A percentile compares a stretch with the other conserved stretches of the same genome.
These are phyloP conservation scores for Antedon mediterranea DNA, from an alignment of 53 echinoderm and acorn worm genomes.

Conservation along the genomic window DNA sequence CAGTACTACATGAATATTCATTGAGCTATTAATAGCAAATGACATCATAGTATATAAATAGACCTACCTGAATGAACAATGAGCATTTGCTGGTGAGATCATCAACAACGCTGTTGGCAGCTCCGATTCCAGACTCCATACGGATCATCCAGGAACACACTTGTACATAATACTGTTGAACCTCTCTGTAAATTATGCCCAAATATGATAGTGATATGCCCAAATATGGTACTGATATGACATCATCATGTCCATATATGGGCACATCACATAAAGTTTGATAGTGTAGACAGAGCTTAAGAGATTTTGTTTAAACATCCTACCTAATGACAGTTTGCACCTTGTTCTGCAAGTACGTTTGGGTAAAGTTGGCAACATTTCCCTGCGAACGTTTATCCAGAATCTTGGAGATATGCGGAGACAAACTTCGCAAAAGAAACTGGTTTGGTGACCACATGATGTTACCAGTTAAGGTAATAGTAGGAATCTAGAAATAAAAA, in stretches of 20 bases:
- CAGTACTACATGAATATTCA: too few species aligned
- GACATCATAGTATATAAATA: too few species aligned
- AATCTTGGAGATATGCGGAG: conserved; percentile 76
- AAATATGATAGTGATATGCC: too few species aligned
- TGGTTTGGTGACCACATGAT: conserved; percentile 93
- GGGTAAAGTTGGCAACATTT: conserved; percentile 30
- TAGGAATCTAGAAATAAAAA: conserved; percentile 49
- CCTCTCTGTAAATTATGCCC: too few species aligned
- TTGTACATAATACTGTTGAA: conserved; percentile 86
- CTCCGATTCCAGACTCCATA: conserved; percentile 82
- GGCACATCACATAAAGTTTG: too few species aligned
- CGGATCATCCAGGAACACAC: conserved; percentile 96
- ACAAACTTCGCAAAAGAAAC: conserved; percentile 80
- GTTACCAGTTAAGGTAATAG: conserved; percentile 84
- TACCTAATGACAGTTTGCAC: conserved; percentile 78
- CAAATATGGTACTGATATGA: too few species aligned
- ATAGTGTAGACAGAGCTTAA: too few species aligned
- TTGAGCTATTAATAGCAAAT: too few species aligned
- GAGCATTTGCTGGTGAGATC: conserved; percentile 85
- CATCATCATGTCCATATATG: too few species aligned
- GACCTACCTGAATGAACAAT: conserved; percentile 69
- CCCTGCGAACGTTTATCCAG: conserved; percentile 73
- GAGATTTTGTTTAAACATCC: too few species aligned
- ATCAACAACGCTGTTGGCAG: conserved; percentile 81
- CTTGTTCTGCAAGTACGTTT: conserved; percentile 57